Base-by-base conservation (phyloP, 2,888 invertebrate species). In the Mesorhabditis sp. region DNA sequence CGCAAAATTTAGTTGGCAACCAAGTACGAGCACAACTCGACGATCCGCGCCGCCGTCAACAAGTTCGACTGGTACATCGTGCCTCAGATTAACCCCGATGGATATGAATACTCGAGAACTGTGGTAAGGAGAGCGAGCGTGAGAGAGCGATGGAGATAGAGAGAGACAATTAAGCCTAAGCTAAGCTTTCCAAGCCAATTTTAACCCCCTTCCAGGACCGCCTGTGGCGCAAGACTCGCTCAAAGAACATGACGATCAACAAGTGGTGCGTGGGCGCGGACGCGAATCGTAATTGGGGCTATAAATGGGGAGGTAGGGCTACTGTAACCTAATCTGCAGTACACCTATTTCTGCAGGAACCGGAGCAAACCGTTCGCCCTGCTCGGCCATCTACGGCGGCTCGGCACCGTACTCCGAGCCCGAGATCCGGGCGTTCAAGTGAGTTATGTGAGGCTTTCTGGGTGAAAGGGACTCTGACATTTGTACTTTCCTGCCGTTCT, bases 211-310 rank as follows among this genome's bases (percentile, higher is more conserved):
- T 75, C 61, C 45, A 81, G 78, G 84, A 85, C 68, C 78, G 85
- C 5, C 72, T 86, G 5, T 85, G 85, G 85, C 73, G 85, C 10
- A 85, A 85, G 71, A 86, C 85, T 4, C 76, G 85, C 0, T 83
- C 83, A 4, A 70, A 72, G n/a, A 81, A 84, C 71, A 72, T 66
- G 5, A 81, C 80, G 0, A 71, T 76, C 4, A 82, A 77, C 74
- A 76, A 76, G 58, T 83, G 80, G 80, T 85, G 85, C 69, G 74
- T 79, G 7, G 85, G 85, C n/a, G 82, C 83, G 0, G 85, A 85
- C 69, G 83, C 83, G 10, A 85, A 85, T 70, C 67, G 85, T 4
- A 80, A 85, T 70, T 85, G 85, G 83, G 85, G 83, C 43, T 84
- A 80, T 70, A 74, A 79, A 58, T 81, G 80, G 79, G 83, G 82